phyloP scores from a whole-genome alignment of 2,797 vertebrate genomes.

The Sebastes flavidus region DNA sequence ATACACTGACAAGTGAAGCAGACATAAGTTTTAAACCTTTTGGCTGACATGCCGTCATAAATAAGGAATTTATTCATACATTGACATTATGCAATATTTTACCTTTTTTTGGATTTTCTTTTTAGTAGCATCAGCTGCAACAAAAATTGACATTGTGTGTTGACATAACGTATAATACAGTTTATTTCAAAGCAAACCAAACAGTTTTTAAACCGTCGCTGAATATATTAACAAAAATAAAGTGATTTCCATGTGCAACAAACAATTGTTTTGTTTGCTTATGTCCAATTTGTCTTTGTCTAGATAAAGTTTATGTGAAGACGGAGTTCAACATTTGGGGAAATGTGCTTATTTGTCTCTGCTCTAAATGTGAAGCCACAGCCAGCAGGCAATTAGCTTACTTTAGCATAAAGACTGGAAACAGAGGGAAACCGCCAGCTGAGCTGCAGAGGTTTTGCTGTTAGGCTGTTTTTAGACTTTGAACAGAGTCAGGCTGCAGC shows the following conservation, averaged over 20 bases:
- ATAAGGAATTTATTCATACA: constrained; percentile 27
- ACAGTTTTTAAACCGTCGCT: constrained; percentile 40
- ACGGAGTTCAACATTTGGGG: not conserved
- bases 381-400: not conserved
- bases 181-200: constrained; percentile 41
- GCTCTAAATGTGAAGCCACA: not conserved
- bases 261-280: constrained; percentile 29
- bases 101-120: constrained; percentile 20
- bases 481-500: not conserved
- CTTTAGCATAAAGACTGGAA: not conserved
- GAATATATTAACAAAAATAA: constrained; percentile 62
- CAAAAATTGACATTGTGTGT: constrained; percentile 21
- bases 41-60: constrained; percentile 16
- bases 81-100: constrained; percentile 28
- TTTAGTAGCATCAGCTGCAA: constrained; percentile 26
- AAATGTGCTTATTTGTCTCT: not conserved
- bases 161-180: constrained; percentile 30
- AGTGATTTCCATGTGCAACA: constrained; percentile 62
- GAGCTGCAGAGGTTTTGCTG: not conserved
- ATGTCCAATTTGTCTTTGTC: not conserved
- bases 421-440: not conserved
- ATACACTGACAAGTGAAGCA: constrained; percentile 11
- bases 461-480: not conserved
- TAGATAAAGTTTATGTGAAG: not conserved
- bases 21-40: not conserved